Evolutionary conservation across 2,888 invertebrate genomes (phyloP), one percentile per base, ranked within the genome.

Genomic region (Stictocephala bisonia): DNA sequence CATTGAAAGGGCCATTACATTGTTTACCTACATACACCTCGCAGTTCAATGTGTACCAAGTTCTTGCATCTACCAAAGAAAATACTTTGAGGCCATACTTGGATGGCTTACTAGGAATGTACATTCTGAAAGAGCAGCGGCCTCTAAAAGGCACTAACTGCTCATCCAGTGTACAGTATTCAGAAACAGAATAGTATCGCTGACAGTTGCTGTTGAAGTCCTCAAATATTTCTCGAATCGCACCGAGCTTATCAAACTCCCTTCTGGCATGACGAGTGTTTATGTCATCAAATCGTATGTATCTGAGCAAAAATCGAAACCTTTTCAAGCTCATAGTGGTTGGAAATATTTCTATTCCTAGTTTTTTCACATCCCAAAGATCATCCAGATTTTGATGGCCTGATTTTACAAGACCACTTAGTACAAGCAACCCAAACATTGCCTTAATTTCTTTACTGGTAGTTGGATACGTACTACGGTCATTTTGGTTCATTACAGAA

Each of bases 351-450:
- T 44, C 44, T 15, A 44, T 44, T 44, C 44, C 44, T 2, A 44
- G n/a, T 15, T 44, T 44, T 15, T 44, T 18, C n/a, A 44, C 44
- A 44, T 44, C 18, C 44, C 44, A 44, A 44, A 4, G 44, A 44
- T 44, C 11, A 44, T n/a, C n/a, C n/a, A n/a, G n/a, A n/a, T n/a
- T n/a, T n/a, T n/a, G n/a, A n/a, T n/a, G n/a, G n/a, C n/a, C 64
- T 22, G 64, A 64, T 64, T 67, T 67, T 48, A 67, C 67, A n/a
- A 67, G 15, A 48, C 67, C 67, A 67, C 26, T n/a, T 27, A 67
- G 15, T 7, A 67, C 50, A 15, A 67, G 67, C 27, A 48, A 24
- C 26, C 67, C 44, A 48, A 67, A 18, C 13, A 44, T 15, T 48
- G 67, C 67, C 27, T 27, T 67, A 27, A 67, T 48, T 67, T 48